Conservation (phyloP, 2,888 invertebrate genomes). For the Flexamia atlantica region DNA sequence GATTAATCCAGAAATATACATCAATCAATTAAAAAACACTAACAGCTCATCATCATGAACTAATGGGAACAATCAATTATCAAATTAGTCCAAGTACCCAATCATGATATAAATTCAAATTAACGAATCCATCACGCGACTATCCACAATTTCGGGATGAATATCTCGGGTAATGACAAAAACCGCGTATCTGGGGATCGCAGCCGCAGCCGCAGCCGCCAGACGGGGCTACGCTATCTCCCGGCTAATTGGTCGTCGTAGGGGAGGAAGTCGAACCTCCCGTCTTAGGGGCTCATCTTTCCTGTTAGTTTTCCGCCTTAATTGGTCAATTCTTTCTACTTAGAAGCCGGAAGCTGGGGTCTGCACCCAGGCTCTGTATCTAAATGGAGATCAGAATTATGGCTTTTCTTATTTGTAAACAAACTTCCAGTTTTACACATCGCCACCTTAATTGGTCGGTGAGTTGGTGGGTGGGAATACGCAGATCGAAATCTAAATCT, state of each 20-base stretch:
- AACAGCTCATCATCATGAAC: too few relatives aligned
- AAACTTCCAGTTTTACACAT: conserved; percentile 30
- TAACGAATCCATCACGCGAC: background rate
- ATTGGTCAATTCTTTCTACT: conserved; percentile 58
- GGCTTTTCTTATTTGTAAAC: conserved; percentile 50
- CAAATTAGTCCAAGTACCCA: background rate
- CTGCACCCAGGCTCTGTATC: conserved; percentile 33
- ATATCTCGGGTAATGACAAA: conserved; percentile 12
- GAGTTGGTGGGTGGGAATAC: background rate
- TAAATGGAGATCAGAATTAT: conserved; percentile 56
- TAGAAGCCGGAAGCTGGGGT: conserved; percentile 49
- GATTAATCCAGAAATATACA: too few relatives aligned
- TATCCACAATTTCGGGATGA: conserved; percentile 11
- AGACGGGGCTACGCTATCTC: background rate
- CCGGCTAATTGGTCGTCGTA: conserved; percentile 25
- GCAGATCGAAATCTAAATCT: too few relatives aligned
- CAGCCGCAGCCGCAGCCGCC: conserved; percentile 13
- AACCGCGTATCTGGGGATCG: background rate
- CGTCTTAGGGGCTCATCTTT: conserved; percentile 44
- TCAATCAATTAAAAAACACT: too few relatives aligned
- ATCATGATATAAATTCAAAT: background rate
- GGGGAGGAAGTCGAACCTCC: conserved; percentile 30
- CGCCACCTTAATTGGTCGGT: background rate
- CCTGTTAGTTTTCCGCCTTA: conserved; percentile 55
- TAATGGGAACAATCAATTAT: conserved; percentile 21